phyloP scores from a whole-genome alignment of 2,797 vertebrate genomes.

The Sphenodon punctatus region DNA sequence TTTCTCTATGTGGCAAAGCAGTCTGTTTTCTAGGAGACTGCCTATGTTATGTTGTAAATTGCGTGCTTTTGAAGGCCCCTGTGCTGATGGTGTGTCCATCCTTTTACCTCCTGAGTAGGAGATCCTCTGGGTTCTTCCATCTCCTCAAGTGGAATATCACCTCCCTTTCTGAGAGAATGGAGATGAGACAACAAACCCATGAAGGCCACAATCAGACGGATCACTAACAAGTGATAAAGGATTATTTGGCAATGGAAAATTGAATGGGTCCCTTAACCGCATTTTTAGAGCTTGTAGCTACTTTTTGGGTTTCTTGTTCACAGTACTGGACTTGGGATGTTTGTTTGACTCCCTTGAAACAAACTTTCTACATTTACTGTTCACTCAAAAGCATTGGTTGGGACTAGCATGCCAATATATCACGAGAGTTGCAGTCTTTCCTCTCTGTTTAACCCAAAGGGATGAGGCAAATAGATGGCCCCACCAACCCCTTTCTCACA shows the following conservation, averaged over 20 bases:
- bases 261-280: background rate
- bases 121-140: too few relatives aligned
- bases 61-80: background rate
- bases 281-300: background rate
- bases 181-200: background rate
- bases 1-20: background rate
- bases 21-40: background rate
- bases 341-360: background rate
- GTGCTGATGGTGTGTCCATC: too few relatives aligned
- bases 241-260: background rate
- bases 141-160: too few relatives aligned
- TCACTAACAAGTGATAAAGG: background rate
- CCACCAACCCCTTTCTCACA: too few relatives aligned
- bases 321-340: background rate
- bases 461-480: too few relatives aligned
- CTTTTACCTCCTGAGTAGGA: too few relatives aligned
- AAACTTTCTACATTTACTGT: background rate
- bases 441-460: too few relatives aligned
- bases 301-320: background rate
- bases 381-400: too few relatives aligned
- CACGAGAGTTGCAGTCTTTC: too few relatives aligned
- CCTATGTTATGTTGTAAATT: background rate
- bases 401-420: too few relatives aligned
- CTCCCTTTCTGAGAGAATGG: background rate
- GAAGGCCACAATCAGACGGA: background rate